phyloP scores from a whole-genome alignment of 1,140 invertebrate genomes.

The Paralvinella palmiformis region DNA sequence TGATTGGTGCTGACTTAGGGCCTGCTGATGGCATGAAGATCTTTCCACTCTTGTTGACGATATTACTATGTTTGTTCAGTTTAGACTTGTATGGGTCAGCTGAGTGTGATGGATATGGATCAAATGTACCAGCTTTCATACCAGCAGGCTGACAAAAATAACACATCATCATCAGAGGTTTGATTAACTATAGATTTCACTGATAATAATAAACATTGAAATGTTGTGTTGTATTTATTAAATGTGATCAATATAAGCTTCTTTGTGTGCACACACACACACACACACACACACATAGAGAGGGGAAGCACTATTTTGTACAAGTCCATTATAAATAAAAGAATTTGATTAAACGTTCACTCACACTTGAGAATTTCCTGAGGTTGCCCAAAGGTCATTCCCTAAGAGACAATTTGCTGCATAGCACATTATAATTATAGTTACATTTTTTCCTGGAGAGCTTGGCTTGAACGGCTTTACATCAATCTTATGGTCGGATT shows the following conservation, averaged over 20 bases:
- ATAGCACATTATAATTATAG: neutral
- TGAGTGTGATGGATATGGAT: conserved; percentile 46
- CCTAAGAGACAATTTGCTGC: too few relatives aligned
- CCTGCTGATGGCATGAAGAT: conserved; percentile 45
- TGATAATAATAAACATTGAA: too few relatives aligned
- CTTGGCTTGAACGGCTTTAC: conserved; percentile 46
- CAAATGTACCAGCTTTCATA: conserved; percentile 48
- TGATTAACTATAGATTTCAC: too few relatives aligned
- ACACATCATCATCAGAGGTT: neutral
- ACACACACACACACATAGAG: too few relatives aligned
- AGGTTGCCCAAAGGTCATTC: too few relatives aligned
- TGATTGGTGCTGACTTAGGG: conserved; percentile 42
- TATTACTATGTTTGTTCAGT: conserved; percentile 28
- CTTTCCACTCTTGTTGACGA: conserved; percentile 47
- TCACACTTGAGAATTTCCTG: too few relatives aligned
- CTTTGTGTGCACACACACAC: too few relatives aligned
- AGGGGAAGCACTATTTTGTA: too few relatives aligned
- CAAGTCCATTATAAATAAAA: too few relatives aligned
- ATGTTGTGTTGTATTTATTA: too few relatives aligned
- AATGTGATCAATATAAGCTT: too few relatives aligned
- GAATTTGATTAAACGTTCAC: too few relatives aligned
- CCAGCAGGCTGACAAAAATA: conserved; percentile 40
- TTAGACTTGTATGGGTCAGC: conserved; percentile 30
- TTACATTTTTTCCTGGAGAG: conserved; percentile 44
- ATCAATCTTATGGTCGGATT: conserved; percentile 26